phyloP scores from a whole-genome alignment of 2,797 vertebrate genomes.

The Myotis findleyi region DNA sequence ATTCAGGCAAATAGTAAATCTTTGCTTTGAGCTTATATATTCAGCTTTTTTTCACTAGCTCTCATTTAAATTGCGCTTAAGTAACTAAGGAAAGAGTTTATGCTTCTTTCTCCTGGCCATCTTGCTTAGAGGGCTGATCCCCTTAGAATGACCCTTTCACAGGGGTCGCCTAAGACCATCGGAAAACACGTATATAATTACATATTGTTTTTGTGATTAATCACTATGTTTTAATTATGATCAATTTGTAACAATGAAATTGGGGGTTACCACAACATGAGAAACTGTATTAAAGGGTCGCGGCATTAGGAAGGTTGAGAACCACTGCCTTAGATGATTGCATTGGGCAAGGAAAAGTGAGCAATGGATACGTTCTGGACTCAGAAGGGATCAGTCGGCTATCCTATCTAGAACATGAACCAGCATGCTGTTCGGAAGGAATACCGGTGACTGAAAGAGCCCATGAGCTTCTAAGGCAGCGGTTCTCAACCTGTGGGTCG shows the following conservation, averaged over 20 bases:
- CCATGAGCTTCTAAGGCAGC: neutral
- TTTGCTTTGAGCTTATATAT: neutral
- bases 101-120: neutral
- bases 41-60: neutral
- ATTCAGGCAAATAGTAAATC: neutral
- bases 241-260: no score
- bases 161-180: no score
- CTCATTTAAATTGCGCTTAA: conserved; percentile 1
- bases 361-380: neutral
- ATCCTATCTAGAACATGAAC: neutral
- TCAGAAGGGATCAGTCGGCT: neutral
- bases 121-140: neutral
- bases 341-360: neutral
- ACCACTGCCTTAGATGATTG: neutral
- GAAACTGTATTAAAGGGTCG: no score
- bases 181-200: no score
- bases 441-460: neutral
- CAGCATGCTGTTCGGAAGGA: neutral
- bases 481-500: no score
- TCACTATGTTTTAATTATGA: no score
- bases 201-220: no score
- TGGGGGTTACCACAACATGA: no score
- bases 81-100: neutral
- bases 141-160: neutral
- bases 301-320: no score